Evolutionary conservation across 2,113 vertebrate genomes (phyloP).

Genomic region (Hiodon alosoides): DNA sequence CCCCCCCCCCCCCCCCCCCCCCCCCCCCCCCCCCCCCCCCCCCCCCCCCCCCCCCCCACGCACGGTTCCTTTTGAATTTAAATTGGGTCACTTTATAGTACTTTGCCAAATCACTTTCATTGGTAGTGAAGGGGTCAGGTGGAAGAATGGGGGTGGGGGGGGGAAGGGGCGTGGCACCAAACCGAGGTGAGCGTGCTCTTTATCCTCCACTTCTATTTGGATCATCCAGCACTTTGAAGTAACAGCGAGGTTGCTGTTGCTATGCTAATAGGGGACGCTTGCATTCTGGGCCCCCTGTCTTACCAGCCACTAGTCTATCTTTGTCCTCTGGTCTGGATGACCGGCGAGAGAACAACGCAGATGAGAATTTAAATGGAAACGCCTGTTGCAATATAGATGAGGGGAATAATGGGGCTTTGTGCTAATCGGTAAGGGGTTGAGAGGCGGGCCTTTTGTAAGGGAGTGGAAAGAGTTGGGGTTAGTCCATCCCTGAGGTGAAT

Average conservation of each 20-base stretch:
- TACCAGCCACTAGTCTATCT: slow-evolving; percentile 16
- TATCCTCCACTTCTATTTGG: slow-evolving; percentile 22
- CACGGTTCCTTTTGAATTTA: slow-evolving; percentile 18
- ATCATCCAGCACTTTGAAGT: slow-evolving; percentile 47
- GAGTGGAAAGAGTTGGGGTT: slow-evolving; percentile 15
- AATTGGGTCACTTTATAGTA: slow-evolving; percentile 19
- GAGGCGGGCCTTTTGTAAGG: neutral
- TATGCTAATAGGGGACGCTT: slow-evolving; percentile 7
- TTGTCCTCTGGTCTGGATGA: too few species aligned
- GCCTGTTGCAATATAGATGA: neutral
- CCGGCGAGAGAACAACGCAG: neutral
- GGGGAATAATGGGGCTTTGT: neutral
- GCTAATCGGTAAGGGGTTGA: neutral
- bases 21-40: neutral
- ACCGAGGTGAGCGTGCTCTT: slow-evolving; percentile 18
- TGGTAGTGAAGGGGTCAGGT: neutral
- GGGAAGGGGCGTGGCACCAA: slow-evolving; percentile 21
- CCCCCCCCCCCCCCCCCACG: too few species aligned
- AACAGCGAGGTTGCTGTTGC: slow-evolving; percentile 11
- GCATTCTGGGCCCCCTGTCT: slow-evolving; percentile 22
- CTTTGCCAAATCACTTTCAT: slow-evolving; percentile 26
- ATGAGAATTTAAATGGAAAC: neutral
- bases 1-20: slow-evolving; percentile 12
- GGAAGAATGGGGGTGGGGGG: neutral
- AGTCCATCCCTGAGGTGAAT: slow-evolving; percentile 33